Evolutionary conservation across 2,888 invertebrate species (phyloP), one percentile per base, ranked within the genome.

Genomic region (Hypomecis punctinalis): DNA sequence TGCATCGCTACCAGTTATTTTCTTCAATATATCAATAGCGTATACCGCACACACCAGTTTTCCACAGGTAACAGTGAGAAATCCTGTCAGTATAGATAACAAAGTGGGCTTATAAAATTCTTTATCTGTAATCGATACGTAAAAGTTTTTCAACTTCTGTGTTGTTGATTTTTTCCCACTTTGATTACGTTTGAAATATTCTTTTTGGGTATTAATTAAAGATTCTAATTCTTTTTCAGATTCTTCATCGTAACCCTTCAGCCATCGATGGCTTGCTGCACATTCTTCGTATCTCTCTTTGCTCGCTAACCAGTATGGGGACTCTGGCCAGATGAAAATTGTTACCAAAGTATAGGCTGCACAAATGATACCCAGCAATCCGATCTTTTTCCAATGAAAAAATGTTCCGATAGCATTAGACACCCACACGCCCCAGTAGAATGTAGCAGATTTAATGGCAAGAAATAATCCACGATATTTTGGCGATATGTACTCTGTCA

Each of bases 231-330:
- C 82, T 13, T 73, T 77, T 56, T 83, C 77, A 0, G 84, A 71
- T 36, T 72, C 69, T 35, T 72, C 70, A 37, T 73, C 70, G 4
- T 54, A 58, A 0, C 86, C 86, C 61, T 83, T 82, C 0, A 86
- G 49, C 75, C 76, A 80, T 23, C 76, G 69, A 56, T 81, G 83
- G 0, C 80, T 70, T 10, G 53, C 57, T 23, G 74, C 74, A 54
- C 84, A 81, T 51, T 83, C 79, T 5, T 80, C 68, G 42, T 76
- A 82, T 7, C 73, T 71, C 9, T 73, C 76, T 67, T 72, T 80
- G 23, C 74, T 82, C 0, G 84, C 85, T 8, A 86, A 63, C 85
- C 85, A 86, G 42, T 78, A 71, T 0, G 83, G 83, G 0, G 82
- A 82, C 45, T 82, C 82, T 0, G 83, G 79, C 74, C 76, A 76